Conservation (phyloP, 37 sponge, comb jelly and placozoan genomes). For the Hexactinellida sp. region DNA sequence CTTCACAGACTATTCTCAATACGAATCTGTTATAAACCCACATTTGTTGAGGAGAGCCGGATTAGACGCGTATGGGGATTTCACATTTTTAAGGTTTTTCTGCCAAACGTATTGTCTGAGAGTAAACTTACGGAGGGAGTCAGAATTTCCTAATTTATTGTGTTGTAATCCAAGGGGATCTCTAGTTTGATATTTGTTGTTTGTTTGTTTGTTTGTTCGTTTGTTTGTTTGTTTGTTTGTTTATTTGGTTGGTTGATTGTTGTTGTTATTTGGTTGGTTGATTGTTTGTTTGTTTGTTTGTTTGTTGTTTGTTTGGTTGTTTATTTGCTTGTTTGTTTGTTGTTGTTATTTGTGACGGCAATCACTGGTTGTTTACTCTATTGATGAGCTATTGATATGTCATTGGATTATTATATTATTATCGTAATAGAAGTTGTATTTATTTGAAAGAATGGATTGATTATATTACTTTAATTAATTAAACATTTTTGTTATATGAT, state of each 20-base stretch:
- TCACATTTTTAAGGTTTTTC: not conserved
- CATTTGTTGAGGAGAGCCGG: not conserved
- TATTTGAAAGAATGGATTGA: no score
- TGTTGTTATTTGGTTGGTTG: no score
- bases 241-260: no score
- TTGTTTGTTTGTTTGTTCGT: not conserved
- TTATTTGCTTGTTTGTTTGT: no score
- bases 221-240: not conserved
- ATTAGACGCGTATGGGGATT: not conserved
- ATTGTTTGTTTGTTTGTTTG: no score
- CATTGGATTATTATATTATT: no score
- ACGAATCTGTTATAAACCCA: not conserved
- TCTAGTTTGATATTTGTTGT: not conserved
- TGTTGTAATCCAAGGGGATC: not conserved
- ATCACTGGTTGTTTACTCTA: not conserved
- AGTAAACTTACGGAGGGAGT: not conserved
- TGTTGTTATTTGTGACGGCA: no score
- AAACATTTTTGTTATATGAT: no score
- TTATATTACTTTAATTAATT: no score
- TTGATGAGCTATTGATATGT: not conserved
- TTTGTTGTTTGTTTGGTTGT: no score
- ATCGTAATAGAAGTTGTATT: no score
- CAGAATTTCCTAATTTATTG: not conserved
- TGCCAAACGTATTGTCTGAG: not conserved
- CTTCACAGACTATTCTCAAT: slow-evolving; percentile 11